These are phyloP conservation scores for Coregonus ussuriensis DNA, from an alignment of 2,797 vertebrate genomes.

Conservation along the genomic window DNA sequence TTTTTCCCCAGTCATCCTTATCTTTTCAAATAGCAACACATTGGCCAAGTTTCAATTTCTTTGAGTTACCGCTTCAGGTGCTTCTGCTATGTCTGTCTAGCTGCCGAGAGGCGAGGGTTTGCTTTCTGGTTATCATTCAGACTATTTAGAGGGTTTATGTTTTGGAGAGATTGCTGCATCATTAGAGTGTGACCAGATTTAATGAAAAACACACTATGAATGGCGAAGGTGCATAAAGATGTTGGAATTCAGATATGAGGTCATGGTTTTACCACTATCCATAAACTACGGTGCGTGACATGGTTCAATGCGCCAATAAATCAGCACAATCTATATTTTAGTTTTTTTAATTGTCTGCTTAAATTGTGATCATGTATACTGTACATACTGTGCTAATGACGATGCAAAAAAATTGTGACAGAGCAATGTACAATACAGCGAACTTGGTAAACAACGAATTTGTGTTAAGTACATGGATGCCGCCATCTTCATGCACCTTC, in stretches of 20 bases:
- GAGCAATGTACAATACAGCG: too few relatives aligned
- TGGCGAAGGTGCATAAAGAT: too few relatives aligned
- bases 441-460: too few relatives aligned
- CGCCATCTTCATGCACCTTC: too few relatives aligned
- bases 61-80: constrained; percentile 29
- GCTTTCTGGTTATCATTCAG: constrained; percentile 6
- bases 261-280: too few relatives aligned
- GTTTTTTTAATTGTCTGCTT: background rate
- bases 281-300: too few relatives aligned
- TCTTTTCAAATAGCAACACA: constrained; percentile 36
- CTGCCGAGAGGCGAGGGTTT: background rate
- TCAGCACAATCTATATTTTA: too few relatives aligned
- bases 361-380: background rate
- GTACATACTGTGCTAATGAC: background rate
- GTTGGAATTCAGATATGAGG: too few relatives aligned
- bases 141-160: background rate
- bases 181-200: background rate
- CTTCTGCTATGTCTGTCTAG: constrained; percentile 5
- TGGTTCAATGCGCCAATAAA: too few relatives aligned
- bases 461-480: too few relatives aligned
- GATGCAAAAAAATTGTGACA: too few relatives aligned
- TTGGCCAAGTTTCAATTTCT: constrained; percentile 47
- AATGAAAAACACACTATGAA: background rate
- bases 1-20: constrained; percentile 26
- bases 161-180: background rate